Evolutionary conservation across 1,140 invertebrate species (phyloP).

Genomic region (Latrodectus geometricus): DNA sequence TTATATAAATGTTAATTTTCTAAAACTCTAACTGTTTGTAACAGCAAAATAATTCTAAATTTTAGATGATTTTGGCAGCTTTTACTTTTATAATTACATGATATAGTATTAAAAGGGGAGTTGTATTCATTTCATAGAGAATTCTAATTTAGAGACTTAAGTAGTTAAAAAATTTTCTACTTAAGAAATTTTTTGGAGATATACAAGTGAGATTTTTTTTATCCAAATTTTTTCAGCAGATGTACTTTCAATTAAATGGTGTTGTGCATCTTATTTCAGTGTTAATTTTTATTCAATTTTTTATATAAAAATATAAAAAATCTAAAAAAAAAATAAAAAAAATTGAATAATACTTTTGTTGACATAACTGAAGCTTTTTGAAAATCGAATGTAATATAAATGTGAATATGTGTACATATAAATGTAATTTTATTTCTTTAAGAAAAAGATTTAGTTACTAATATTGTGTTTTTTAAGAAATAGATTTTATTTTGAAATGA

Average conservation of each 20-base stretch:
- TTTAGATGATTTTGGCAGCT: too few relatives aligned
- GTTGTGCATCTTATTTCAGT: neutral
- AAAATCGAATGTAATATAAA: constrained; percentile 10
- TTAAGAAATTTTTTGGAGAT: neutral
- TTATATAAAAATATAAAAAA: constrained; percentile 22
- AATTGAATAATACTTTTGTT: constrained; percentile 7
- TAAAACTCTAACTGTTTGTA: too few relatives aligned
- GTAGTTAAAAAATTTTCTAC: too few relatives aligned
- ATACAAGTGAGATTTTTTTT: neutral
- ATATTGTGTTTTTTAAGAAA: constrained; percentile 2
- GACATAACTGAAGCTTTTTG: constrained; percentile 50
- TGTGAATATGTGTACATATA: constrained; percentile 20
- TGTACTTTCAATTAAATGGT: neutral
- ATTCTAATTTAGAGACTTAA: too few relatives aligned
- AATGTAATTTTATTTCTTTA: constrained; percentile 53
- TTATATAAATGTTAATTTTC: too few relatives aligned
- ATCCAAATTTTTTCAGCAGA: neutral
- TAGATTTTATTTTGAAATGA: neutral
- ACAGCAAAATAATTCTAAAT: too few relatives aligned
- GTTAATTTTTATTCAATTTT: neutral
- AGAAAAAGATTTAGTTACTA: constrained; percentile 12
- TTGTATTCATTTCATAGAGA: neutral
- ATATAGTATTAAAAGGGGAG: too few relatives aligned
- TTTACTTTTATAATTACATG: too few relatives aligned
- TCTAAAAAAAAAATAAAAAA: constrained; percentile 29